Conservation (phyloP, 2,888 invertebrate genomes). For the Linnaemya vulpina region DNA sequence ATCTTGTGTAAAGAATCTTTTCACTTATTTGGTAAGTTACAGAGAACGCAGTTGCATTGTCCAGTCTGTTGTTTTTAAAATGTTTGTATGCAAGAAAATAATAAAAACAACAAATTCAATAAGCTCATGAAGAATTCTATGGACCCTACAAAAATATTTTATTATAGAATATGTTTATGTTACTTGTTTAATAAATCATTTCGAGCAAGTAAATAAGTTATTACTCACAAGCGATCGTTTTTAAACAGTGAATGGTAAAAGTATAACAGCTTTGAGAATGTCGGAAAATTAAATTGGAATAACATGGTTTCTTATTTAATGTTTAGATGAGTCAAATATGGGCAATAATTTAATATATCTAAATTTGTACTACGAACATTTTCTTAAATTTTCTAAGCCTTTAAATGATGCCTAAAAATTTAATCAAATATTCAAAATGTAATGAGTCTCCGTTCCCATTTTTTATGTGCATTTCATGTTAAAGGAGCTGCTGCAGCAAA, state of each 20-base stretch:
- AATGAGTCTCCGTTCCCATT: conserved; percentile 48
- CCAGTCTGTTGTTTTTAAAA: conserved; percentile 21
- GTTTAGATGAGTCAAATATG: too few species aligned
- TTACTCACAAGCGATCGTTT: too few species aligned
- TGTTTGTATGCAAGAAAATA: conserved; percentile 15
- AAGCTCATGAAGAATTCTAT: neutral
- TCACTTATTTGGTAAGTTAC: conserved; percentile 37
- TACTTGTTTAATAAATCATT: too few species aligned
- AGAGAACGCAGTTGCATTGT: conserved; percentile 38
- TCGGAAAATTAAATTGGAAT: too few species aligned
- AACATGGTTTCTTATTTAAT: too few species aligned
- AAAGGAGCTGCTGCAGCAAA: conserved; percentile 1
- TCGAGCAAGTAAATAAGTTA: too few species aligned
- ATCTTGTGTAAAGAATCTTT: conserved; percentile 39
- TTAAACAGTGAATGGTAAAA: too few species aligned
- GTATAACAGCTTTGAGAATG: too few species aligned
- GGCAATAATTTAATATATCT: too few species aligned
- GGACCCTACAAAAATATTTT: neutral
- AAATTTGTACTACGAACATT: neutral
- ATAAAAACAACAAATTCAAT: neutral
- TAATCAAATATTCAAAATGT: conserved; percentile 16
- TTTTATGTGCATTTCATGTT: conserved; percentile 36
- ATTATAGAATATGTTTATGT: neutral
- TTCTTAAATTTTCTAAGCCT: neutral
- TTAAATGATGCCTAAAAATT: conserved; percentile 10